Percentiles rank a stretch among this genome's conserved stretches.
phyloP scores from a whole-genome alignment of 2,888 invertebrate species.

The Pegoplata infirma region DNA sequence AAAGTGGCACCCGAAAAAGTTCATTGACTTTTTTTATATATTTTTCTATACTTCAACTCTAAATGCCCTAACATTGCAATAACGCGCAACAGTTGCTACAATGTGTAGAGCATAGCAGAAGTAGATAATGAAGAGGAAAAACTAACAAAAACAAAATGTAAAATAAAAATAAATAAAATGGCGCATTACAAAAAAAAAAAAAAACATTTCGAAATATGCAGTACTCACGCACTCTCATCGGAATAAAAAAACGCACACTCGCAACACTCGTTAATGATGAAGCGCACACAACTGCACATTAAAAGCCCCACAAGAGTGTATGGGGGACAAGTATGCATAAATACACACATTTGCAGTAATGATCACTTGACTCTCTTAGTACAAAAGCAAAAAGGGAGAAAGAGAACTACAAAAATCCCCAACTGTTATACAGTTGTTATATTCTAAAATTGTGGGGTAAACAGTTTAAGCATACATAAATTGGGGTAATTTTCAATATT shows the following conservation, averaged over 20 bases:
- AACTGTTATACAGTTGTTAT: slow-evolving; percentile 24
- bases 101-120: slow-evolving; percentile 6
- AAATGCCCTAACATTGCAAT: slow-evolving; percentile 47
- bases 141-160: slow-evolving; percentile 22
- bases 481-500: neutral
- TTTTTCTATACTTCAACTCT: too few relatives aligned
- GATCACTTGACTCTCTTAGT: slow-evolving; percentile 18
- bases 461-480: neutral
- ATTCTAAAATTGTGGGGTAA: neutral
- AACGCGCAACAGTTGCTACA: slow-evolving; percentile 58
- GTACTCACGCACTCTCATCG: slow-evolving; percentile 4
- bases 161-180: slow-evolving; percentile 50
- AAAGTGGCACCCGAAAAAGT: slow-evolving; percentile 61
- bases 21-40: slow-evolving; percentile 57
- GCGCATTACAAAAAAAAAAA: slow-evolving; percentile 44
- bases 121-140: slow-evolving; percentile 34
- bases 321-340: neutral
- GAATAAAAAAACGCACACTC: neutral
- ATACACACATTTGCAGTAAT: slow-evolving; percentile 39
- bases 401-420: neutral
- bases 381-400: neutral
- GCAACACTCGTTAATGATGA: neutral
- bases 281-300: slow-evolving; percentile 2
- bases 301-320: slow-evolving; percentile 28
- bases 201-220: slow-evolving; percentile 46